Percentiles rank a stretch among this genome's conserved stretches.
phyloP scores from a whole-genome alignment of 2,797 vertebrate species.

The Sciurus vulgaris region DNA sequence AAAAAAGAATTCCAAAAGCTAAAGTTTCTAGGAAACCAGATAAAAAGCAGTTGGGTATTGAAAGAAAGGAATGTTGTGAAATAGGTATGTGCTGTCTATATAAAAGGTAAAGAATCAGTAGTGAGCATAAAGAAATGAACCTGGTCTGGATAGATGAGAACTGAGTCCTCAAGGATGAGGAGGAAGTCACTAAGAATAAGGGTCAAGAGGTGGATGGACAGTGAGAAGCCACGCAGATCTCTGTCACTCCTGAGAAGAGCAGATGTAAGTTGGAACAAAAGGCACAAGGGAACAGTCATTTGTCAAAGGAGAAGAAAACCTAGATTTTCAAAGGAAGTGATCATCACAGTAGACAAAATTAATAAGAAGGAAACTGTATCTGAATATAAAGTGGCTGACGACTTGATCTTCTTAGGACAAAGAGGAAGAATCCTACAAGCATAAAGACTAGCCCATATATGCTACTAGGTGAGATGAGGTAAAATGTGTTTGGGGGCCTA shows the following conservation, averaged over 20 bases:
- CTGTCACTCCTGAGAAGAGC: background rate
- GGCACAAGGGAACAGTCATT: background rate
- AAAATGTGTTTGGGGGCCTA: background rate
- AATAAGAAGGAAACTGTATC: background rate
- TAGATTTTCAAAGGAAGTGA: background rate
- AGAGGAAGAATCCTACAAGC: background rate
- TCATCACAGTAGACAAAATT: accelerated
- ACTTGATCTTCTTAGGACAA: background rate
- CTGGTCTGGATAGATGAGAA: background rate
- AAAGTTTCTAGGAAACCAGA: background rate
- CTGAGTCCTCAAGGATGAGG: too few species aligned
- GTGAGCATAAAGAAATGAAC: too few species aligned
- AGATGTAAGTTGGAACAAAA: background rate
- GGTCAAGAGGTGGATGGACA: background rate
- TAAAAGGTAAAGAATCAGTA: background rate
- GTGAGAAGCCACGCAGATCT: accelerated
- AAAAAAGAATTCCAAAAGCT: background rate
- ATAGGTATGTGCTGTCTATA: accelerated
- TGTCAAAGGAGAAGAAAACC: background rate
- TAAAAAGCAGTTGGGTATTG: background rate
- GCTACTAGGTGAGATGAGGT: too few species aligned
- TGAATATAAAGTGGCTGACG: background rate
- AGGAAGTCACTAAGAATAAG: background rate
- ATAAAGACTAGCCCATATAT: background rate
- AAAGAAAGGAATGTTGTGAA: background rate